These are phyloP conservation scores for Silurus glanis DNA, from an alignment of 2,113 vertebrate species.

Conservation along the genomic window DNA sequence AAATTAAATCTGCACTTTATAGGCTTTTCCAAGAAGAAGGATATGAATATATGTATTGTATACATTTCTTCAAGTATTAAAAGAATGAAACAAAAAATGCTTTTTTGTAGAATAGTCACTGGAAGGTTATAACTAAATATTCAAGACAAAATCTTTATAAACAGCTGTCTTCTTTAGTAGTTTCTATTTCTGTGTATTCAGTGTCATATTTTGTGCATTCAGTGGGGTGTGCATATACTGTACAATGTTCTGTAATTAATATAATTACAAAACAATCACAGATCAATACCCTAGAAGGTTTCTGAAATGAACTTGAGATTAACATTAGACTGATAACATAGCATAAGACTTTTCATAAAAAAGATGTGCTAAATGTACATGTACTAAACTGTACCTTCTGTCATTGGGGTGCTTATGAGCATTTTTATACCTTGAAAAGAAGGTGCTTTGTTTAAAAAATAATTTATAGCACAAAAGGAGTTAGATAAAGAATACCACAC, in stretches of 20 bases:
- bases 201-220: background rate
- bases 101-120: background rate
- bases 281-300: background rate
- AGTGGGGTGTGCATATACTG: background rate
- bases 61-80: slow-evolving; percentile 2
- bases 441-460: too few species aligned
- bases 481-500: too few species aligned
- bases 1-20: background rate
- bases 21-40: background rate
- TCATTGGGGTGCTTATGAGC: background rate
- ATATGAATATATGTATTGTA: background rate
- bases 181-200: background rate
- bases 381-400: background rate
- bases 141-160: slow-evolving; percentile 48
- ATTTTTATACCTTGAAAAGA: background rate
- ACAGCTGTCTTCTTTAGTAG: slow-evolving; percentile 26
- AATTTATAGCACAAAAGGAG: too few species aligned
- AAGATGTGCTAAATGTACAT: background rate
- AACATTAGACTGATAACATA: too few species aligned
- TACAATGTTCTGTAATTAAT: background rate
- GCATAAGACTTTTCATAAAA: too few species aligned
- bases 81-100: background rate
- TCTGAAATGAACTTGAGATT: background rate
- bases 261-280: background rate
- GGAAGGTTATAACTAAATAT: slow-evolving; percentile 39